Evolutionary conservation across 2,888 invertebrate species (phyloP), one percentile per base, ranked within the genome.

Genomic region (Ditylenchus weischeri): DNA sequence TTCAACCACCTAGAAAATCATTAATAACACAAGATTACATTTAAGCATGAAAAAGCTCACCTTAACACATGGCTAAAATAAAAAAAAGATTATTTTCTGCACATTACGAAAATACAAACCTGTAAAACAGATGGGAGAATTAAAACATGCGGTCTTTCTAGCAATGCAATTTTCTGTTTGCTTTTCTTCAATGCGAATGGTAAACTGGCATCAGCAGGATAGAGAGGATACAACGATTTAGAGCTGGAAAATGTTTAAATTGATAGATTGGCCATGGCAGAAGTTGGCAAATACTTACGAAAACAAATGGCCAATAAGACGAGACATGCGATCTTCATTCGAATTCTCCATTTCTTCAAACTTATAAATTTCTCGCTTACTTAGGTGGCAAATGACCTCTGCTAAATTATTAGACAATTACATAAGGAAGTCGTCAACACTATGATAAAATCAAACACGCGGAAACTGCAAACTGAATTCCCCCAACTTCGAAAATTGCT

Each of bases 321-420:
- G 65, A 11, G 21, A 35, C 60, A 65, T 59, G 18, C 65, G 60
- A 48, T 65, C 65, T 50, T 65, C 65, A 49, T 65, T 65, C 8
- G 8, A 43, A 43, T 43, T 43, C 47, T 65, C 65, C 50, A 35
- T 51, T 11, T 65, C 49, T 8, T 48, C 29, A 29, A 51, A 65
- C 51, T 50, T 29, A 50, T 47, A 61, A 19, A 49, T 49, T 36
- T 65, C 65, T n/a, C n/a, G 36, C 23, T 38, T 61, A 50, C 50
- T 59, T 38, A 65, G 38, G 50, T 65, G 65, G 29, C 58, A 29
- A 23, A 65, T 29, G 29, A 65, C 50, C 35, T 65, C 65, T 10
- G 65, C 43, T 43, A 8, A 43, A 43, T 6, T 43, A 6, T 43
- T 43, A 6, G 8, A 43, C 15, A 10, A 43, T 6, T 43, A 2